Conservation (phyloP, 2,113 vertebrate species). For the Bufo gargarizans region DNA sequence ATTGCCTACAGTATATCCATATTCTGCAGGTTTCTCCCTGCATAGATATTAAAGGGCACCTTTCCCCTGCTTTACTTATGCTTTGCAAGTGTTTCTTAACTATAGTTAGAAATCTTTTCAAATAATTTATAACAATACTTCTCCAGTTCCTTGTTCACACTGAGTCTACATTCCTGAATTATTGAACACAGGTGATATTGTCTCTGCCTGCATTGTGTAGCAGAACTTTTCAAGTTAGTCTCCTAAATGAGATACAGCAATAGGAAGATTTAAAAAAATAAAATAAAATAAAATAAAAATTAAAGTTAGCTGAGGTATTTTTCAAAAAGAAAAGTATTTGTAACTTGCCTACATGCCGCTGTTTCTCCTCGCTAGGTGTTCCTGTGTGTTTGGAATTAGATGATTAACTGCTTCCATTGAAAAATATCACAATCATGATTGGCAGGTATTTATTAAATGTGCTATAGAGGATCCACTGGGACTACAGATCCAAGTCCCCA, state of each 20-base stretch:
- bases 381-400: slow-evolving; percentile 46
- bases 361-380: slow-evolving; percentile 28
- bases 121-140: slow-evolving; percentile 1
- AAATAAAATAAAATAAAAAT: no score
- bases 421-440: slow-evolving; percentile 50
- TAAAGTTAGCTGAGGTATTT: slow-evolving; percentile 7
- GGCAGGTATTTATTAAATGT: slow-evolving; percentile 56
- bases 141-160: background rate
- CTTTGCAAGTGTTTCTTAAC: background rate
- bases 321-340: slow-evolving; percentile 39
- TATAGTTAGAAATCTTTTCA: background rate
- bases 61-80: background rate
- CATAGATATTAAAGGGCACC: background rate
- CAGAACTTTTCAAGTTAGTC: slow-evolving; percentile 7
- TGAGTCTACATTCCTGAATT: background rate
- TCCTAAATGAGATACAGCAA: slow-evolving; percentile 13
- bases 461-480: slow-evolving; percentile 39
- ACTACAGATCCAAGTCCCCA: slow-evolving; percentile 19
- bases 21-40: background rate
- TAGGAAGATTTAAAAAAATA: background rate
- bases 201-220: background rate
- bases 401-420: slow-evolving; percentile 52
- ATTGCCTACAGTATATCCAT: background rate
- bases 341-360: slow-evolving; percentile 14
- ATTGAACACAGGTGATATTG: slow-evolving; percentile 4